Percentiles rank a stretch among this genome's conserved stretches.
These are phyloP conservation scores for Engraulis encrasicolus DNA, from an alignment of 2,113 vertebrate species.

Conservation along the genomic window DNA sequence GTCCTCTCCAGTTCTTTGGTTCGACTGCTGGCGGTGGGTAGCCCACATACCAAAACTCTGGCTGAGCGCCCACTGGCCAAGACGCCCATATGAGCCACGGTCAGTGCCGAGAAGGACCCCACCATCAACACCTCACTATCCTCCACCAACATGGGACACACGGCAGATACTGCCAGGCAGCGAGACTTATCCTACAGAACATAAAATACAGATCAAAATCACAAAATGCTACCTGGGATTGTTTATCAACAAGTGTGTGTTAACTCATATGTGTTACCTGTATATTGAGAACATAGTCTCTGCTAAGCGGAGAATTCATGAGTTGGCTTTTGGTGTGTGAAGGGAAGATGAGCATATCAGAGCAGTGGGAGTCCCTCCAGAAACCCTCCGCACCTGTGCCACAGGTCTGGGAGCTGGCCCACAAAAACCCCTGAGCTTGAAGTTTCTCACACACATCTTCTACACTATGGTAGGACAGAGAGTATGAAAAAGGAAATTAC, in stretches of 20 bases:
- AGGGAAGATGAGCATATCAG: conserved; percentile 84
- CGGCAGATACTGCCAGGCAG: conserved; percentile 81
- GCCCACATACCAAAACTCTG: conserved; percentile 80
- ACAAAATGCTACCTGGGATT: too few relatives aligned
- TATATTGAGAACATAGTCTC: conserved; percentile 74
- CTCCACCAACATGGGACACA: conserved; percentile 76
- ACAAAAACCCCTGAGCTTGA: conserved; percentile 69
- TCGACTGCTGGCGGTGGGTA: conserved; percentile 67
- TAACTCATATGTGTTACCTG: conserved; percentile 77
- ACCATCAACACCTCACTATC: conserved; percentile 80
- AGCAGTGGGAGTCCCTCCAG: conserved; percentile 83
- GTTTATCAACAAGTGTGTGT: too few relatives aligned
- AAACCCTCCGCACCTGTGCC: conserved; percentile 70
- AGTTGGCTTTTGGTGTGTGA: conserved; percentile 73
- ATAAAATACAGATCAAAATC: too few relatives aligned
- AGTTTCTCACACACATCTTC: conserved; percentile 78
- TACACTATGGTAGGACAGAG: conserved; percentile 67
- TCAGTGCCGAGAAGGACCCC: conserved; percentile 81
- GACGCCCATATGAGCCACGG: conserved; percentile 80
- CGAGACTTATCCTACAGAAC: conserved; percentile 87
- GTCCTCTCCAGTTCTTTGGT: conserved; percentile 71
- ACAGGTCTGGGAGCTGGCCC: conserved; percentile 70
- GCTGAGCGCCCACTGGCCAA: conserved; percentile 63
- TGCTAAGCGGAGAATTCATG: conserved; percentile 70
- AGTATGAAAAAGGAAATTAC: background rate